phyloP scores from a whole-genome alignment of 2,797 vertebrate genomes.

The Loris lydekkerianus region DNA sequence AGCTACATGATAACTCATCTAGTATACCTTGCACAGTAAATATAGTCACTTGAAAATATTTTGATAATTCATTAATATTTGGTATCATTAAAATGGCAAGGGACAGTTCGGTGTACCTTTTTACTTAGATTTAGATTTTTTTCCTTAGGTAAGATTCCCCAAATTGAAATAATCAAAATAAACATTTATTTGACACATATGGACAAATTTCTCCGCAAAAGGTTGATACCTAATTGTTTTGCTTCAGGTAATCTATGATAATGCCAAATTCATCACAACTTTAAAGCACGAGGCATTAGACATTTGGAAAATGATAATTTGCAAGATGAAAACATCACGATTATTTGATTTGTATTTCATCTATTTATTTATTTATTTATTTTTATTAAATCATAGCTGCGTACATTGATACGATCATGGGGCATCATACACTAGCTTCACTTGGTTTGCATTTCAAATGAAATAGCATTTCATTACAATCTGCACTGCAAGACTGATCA shows the following conservation, averaged over 20 bases:
- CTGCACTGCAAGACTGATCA: not conserved
- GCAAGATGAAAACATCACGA: not conserved
- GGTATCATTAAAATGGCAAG: not conserved
- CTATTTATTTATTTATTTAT: too few relatives aligned
- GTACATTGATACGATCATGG: too few relatives aligned
- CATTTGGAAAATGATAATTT: slow-evolving; percentile 23
- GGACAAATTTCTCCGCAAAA: not conserved
- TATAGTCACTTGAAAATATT: not conserved
- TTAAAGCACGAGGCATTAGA: not conserved
- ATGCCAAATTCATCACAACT: not conserved
- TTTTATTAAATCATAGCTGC: too few relatives aligned
- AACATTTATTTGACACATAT: not conserved
- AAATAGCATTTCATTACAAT: not conserved
- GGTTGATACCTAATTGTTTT: not conserved
- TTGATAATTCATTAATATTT: not conserved
- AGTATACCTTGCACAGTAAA: not conserved
- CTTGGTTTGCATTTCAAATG: not conserved
- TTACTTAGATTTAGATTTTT: slow-evolving; percentile 6
- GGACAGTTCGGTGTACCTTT: not conserved
- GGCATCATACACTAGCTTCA: too few relatives aligned
- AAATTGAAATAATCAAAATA: not conserved
- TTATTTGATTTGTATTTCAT: not conserved
- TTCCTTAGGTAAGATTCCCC: not conserved
- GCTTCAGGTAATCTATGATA: not conserved
- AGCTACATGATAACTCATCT: not conserved